phyloP scores from a whole-genome alignment of 2,888 invertebrate genomes.

The Leptopterna dolabrata region DNA sequence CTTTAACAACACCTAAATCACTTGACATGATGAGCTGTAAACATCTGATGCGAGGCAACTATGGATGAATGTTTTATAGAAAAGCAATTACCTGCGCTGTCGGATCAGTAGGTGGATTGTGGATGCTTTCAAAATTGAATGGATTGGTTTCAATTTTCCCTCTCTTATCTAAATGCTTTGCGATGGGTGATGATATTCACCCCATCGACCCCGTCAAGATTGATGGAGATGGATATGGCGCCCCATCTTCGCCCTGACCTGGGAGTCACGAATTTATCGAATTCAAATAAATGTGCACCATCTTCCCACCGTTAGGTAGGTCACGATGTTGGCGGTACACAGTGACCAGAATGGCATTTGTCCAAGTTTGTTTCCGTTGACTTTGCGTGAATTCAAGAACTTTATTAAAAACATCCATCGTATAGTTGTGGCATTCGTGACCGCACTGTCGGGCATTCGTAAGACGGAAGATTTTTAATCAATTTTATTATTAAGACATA shows the following conservation, averaged over 20 bases:
- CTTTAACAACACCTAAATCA: background rate
- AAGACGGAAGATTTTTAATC: too few species aligned
- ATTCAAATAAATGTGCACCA: background rate
- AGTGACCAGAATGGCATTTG: too few species aligned
- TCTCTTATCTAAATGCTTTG: background rate
- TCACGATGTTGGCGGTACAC: too few species aligned
- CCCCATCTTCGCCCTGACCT: background rate
- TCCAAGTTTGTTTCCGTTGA: too few species aligned
- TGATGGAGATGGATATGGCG: background rate
- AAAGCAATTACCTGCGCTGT: background rate
- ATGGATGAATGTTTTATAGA: background rate
- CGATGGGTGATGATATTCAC: slow-evolving; percentile 1
- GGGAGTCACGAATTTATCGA: background rate
- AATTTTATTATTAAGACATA: too few species aligned
- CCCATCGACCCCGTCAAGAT: background rate
- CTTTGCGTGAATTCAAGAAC: too few species aligned
- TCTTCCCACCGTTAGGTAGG: too few species aligned
- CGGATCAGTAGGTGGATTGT: background rate
- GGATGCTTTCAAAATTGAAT: background rate
- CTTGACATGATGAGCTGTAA: background rate
- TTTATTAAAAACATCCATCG: too few species aligned
- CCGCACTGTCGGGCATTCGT: too few species aligned
- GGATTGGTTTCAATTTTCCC: background rate
- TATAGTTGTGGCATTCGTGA: too few species aligned
- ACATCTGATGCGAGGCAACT: background rate